Conservation (phyloP, 1,140 invertebrate species). For the Samia ricini region DNA sequence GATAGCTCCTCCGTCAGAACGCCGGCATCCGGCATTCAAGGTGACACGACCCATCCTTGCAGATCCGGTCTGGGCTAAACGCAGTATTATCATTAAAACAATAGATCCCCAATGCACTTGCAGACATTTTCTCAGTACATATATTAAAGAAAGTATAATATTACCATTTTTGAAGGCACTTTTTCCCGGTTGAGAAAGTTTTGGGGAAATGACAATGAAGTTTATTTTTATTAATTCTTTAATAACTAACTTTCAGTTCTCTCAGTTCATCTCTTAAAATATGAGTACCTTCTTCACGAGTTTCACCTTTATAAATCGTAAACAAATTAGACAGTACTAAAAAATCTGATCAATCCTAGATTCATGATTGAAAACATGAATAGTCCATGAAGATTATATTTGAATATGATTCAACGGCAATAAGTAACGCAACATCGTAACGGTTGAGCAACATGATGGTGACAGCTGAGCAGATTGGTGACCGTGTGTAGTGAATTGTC, state of each 20-base stretch:
- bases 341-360: too few species aligned
- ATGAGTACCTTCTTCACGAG: too few species aligned
- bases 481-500: slow-evolving; percentile 55
- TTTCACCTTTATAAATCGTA: too few species aligned
- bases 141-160: neutral
- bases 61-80: slow-evolving; percentile 51
- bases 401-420: neutral
- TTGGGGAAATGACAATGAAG: too few species aligned
- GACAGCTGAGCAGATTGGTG: slow-evolving; percentile 45
- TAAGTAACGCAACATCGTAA: too few species aligned
- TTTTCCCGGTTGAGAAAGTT: too few species aligned
- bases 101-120: slow-evolving; percentile 20
- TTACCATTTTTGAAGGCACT: neutral
- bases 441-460: slow-evolving; percentile 39
- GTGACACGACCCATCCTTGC: slow-evolving; percentile 69
- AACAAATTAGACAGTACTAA: too few species aligned
- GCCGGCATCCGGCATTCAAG: slow-evolving; percentile 71
- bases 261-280: too few species aligned
- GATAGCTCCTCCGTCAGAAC: slow-evolving; percentile 65
- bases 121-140: neutral
- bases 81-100: slow-evolving; percentile 32
- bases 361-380: too few species aligned
- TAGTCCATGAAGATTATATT: too few species aligned
- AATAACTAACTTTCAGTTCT: too few species aligned
- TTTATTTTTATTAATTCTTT: too few species aligned